Evolutionary conservation across 2,888 invertebrate genomes (phyloP).

Genomic region (Eilema caniola): DNA sequence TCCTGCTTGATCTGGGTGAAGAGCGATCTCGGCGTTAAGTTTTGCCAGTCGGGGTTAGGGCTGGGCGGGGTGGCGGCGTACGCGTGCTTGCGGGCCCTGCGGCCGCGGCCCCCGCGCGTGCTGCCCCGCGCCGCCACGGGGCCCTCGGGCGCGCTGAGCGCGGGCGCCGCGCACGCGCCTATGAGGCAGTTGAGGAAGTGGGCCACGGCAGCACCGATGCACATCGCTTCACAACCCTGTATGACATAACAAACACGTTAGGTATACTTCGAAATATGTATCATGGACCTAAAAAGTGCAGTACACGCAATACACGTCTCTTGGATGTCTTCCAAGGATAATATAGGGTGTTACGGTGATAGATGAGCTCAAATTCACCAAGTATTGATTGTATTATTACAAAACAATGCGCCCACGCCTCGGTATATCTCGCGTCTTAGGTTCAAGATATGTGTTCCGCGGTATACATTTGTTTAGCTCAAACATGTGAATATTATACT

Average conservation of each 20-base stretch:
- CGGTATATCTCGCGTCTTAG: no score
- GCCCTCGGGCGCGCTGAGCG: constrained; percentile 64
- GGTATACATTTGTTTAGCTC: no score
- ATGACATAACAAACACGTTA: neutral
- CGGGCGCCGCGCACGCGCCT: constrained; percentile 90
- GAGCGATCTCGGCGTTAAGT: constrained; percentile 93
- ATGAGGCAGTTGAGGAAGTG: constrained; percentile 99
- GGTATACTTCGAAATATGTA: no score
- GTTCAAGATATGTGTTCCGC: no score
- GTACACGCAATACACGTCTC: no score
- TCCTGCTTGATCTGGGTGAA: constrained; percentile 96
- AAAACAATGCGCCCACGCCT: no score
- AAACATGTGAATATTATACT: no score
- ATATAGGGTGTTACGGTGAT: no score
- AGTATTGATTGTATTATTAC: no score
- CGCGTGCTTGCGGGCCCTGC: constrained; percentile 71
- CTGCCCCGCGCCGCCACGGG: constrained; percentile 51
- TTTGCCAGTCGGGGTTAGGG: constrained; percentile 91
- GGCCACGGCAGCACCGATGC: constrained; percentile 95
- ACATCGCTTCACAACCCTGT: constrained; percentile 95
- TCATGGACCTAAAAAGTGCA: no score
- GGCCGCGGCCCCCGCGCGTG: constrained; percentile 94
- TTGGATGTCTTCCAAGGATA: no score
- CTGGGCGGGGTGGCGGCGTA: constrained; percentile 52
- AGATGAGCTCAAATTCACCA: no score